Evolutionary conservation across 2,888 invertebrate genomes (phyloP).

Genomic region (Agelastica alni): DNA sequence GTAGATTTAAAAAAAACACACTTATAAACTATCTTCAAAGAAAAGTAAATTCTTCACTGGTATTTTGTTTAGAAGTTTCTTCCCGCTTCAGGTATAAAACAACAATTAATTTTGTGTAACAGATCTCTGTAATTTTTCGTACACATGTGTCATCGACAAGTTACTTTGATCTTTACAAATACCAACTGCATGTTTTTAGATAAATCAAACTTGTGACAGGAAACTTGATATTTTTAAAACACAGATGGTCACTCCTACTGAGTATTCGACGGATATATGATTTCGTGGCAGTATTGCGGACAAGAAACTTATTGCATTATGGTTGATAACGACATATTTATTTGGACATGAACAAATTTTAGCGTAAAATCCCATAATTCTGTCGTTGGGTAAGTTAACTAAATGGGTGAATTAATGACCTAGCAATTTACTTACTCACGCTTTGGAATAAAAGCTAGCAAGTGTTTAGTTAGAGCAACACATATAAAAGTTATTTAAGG

Average conservation of each 20-base stretch:
- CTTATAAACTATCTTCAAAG: too few species aligned
- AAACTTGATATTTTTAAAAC: slow-evolving; percentile 35
- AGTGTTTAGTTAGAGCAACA: too few species aligned
- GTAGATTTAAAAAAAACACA: too few species aligned
- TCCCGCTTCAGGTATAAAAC: not conserved
- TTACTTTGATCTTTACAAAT: slow-evolving; percentile 35
- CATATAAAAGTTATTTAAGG: too few species aligned
- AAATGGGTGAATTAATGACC: slow-evolving; percentile 8
- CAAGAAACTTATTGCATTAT: slow-evolving; percentile 12
- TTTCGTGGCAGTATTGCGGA: slow-evolving; percentile 20
- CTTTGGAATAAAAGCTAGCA: too few species aligned
- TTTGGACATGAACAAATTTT: slow-evolving; percentile 12
- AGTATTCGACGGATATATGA: slow-evolving; percentile 24
- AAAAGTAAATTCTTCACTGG: too few species aligned
- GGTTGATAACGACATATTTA: slow-evolving; percentile 12
- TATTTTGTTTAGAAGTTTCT: not conserved
- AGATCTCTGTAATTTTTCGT: slow-evolving; percentile 16
- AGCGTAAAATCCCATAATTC: slow-evolving; percentile 3
- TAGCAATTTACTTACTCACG: too few species aligned
- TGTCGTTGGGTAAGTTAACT: slow-evolving; percentile 7
- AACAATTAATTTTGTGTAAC: slow-evolving; percentile 2
- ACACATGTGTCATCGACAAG: slow-evolving; percentile 33
- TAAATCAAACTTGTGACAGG: slow-evolving; percentile 35
- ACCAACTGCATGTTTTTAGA: slow-evolving; percentile 36
- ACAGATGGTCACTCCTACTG: slow-evolving; percentile 33